phyloP scores from a whole-genome alignment of 2,113 vertebrate species.

The Agelaius tricolor region DNA sequence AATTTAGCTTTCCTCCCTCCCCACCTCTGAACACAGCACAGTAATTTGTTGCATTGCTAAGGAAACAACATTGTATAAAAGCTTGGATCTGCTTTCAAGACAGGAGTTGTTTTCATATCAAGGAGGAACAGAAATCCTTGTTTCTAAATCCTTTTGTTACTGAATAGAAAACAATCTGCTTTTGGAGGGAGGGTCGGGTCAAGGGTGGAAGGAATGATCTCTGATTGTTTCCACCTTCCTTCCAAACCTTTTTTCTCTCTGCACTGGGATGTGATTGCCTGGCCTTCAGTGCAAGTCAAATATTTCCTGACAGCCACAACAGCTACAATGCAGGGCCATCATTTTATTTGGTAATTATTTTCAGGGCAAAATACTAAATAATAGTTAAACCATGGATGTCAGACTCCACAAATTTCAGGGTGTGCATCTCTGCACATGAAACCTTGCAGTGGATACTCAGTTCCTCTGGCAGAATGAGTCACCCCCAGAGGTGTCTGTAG shows the following conservation, averaged over 20 bases:
- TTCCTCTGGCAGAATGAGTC: neutral
- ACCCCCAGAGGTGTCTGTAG: neutral
- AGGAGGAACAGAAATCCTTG: neutral
- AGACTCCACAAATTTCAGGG: neutral
- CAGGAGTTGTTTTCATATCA: neutral
- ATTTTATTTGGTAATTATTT: neutral
- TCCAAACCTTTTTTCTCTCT: neutral
- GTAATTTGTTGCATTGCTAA: neutral
- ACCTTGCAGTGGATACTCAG: neutral
- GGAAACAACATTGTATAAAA: neutral
- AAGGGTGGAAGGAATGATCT: neutral
- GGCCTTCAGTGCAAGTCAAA: neutral
- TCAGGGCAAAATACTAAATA: neutral
- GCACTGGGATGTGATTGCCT: neutral
- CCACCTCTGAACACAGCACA: neutral
- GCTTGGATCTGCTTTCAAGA: neutral
- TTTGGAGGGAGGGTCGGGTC: neutral
- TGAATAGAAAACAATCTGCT: neutral
- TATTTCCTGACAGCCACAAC: neutral
- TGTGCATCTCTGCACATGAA: neutral
- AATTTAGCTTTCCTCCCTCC: neutral
- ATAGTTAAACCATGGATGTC: neutral
- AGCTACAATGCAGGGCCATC: neutral
- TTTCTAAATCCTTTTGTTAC: neutral
- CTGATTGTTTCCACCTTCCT: neutral